phyloP scores from a whole-genome alignment of 2,113 vertebrate species.

The Oryzias melastigma region DNA sequence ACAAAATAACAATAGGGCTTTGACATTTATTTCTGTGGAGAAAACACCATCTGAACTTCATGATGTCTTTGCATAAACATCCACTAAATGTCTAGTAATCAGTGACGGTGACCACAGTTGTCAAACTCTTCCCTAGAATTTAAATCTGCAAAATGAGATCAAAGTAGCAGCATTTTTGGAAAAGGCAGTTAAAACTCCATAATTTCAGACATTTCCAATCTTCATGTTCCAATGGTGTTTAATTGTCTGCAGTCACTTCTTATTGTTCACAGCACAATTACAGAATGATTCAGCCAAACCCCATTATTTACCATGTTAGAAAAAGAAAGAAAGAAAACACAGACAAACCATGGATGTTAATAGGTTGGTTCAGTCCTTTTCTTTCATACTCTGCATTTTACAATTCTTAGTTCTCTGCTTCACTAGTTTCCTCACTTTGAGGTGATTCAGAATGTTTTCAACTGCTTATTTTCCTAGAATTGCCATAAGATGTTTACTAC shows the following conservation, averaged over 20 bases:
- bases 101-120: no score
- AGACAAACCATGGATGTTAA: constrained; percentile 13
- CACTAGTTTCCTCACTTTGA: background rate
- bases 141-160: no score
- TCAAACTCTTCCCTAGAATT: no score
- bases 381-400: constrained; percentile 3
- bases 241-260: constrained; percentile 2
- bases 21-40: no score
- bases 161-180: no score
- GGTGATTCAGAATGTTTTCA: background rate
- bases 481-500: background rate
- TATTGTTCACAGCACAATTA: constrained; percentile 20
- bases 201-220: background rate
- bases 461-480: background rate
- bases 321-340: constrained; percentile 13
- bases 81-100: no score
- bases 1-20: no score
- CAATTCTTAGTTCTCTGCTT: background rate
- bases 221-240: background rate
- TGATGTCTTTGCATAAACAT: no score
- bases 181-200: no score
- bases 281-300: constrained; percentile 40
- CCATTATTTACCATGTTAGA: constrained; percentile 17
- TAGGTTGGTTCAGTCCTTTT: constrained; percentile 3
- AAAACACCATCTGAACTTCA: no score